Base-by-base conservation (phyloP, 1,140 invertebrate species). In the Wasmannia auropunctata region DNA sequence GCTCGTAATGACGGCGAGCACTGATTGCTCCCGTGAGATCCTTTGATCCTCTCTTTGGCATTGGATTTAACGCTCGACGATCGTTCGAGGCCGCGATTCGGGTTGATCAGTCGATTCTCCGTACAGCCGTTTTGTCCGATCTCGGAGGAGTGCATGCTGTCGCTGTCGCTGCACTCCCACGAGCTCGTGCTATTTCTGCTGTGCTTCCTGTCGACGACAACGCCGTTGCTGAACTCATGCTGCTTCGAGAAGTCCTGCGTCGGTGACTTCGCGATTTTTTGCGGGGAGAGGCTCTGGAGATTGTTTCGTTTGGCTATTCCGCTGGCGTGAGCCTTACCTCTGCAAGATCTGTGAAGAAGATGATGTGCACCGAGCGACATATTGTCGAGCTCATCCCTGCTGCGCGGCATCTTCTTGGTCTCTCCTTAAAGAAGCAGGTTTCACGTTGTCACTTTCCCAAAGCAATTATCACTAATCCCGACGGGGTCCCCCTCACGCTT, bases 291-390 rank as follows among this genome's bases (percentile, higher is more conserved):
- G 3, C 34, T 37, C 77, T 90, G 80, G 69, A 77, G 91, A 90
- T 86, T 88, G 25, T 83, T 90, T 62, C 94, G 92, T 88, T 96
- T 96, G 14, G 92, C 94, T 51, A 96, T 96, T 6, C 97, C 97
- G 74, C 96, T 96, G 8, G 96, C 97, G 89, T 97, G 97, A 0
- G 96, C 96, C 87, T 97, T 97, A 51, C 97, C 97, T 22, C 96
- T 97, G 90, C 97, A 97, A 40, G 96, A 96, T 88, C 96, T 96
- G 92, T 97, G 97, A 86, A 96, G 96, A 49, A 96, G 95, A 76
- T 75, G 88, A 96, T 95, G 86, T 94, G 94, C 63, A 93, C 43
- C 51, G 58, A 88, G 76, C n/a, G 85, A 49, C 77, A 87, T 87
- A 58, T 95, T 93, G 79, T 94, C 95, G 89, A 86, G 56, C 28